Evolutionary conservation across 2,113 vertebrate species (phyloP).

Genomic region (Rhombomys opimus): DNA sequence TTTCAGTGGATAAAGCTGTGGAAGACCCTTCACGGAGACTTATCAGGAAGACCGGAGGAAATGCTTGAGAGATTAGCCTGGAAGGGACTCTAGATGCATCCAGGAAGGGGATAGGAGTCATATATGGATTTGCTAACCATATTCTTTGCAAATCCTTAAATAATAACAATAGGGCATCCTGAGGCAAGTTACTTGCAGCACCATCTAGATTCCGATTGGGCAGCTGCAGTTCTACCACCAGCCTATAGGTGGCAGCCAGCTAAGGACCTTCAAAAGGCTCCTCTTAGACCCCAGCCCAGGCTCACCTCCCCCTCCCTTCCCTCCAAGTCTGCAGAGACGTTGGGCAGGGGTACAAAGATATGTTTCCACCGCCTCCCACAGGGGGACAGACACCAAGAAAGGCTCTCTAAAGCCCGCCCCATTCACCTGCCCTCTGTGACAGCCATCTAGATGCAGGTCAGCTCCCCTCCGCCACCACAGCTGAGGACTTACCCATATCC

Average conservation of each 20-base stretch:
- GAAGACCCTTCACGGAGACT: background rate
- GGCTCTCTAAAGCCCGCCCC: fast-evolving
- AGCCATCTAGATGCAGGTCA: background rate
- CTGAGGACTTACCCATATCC: conserved; percentile 75
- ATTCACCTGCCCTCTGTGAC: fast-evolving
- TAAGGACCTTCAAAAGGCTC: background rate
- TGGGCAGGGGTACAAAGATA: background rate
- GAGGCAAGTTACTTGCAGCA: background rate
- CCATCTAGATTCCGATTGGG: background rate
- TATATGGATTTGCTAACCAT: background rate
- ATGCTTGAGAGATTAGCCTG: background rate
- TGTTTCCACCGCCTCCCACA: background rate
- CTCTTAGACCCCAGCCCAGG: background rate
- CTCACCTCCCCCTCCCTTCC: background rate
- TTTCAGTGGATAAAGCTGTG: background rate
- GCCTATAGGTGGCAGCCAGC: background rate
- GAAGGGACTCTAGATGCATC: background rate
- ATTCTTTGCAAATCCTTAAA: background rate
- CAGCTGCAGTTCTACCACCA: background rate
- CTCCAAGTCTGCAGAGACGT: background rate
- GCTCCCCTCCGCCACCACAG: background rate
- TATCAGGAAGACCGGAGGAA: background rate
- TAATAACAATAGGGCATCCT: background rate
- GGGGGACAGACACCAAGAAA: background rate
- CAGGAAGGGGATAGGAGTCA: background rate